These are phyloP conservation scores for Novumbra hubbsi DNA, from an alignment of 2,797 vertebrate species.

Conservation along the genomic window DNA sequence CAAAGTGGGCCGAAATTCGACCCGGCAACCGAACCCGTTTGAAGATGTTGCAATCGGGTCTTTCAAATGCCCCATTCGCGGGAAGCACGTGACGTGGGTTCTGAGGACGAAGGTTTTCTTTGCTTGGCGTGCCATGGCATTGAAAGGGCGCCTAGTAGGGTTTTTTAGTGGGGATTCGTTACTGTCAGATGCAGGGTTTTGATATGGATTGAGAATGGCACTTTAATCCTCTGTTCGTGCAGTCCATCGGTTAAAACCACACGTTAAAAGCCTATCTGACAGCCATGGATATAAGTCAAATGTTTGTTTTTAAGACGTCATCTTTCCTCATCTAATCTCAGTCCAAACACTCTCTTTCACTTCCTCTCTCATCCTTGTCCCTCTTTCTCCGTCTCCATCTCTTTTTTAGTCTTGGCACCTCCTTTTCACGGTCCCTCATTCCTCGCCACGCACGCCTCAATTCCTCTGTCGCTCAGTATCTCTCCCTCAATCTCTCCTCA, in stretches of 20 bases:
- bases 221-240: neutral
- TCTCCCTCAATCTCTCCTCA: no score
- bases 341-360: neutral
- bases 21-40: conserved; percentile 9
- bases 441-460: no score
- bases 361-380: neutral
- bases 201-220: neutral
- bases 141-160: neutral
- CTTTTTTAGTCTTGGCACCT: no score
- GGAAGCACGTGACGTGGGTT: conserved; percentile 18
- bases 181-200: neutral
- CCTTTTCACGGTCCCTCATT: no score
- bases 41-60: conserved; percentile 36
- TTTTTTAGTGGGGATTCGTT: no score
- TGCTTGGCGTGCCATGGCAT: neutral
- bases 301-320: no score
- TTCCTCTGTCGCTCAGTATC: no score
- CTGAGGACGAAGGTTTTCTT: neutral
- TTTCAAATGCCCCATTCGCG: conserved; percentile 21
- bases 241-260: neutral
- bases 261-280: neutral
- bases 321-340: conserved; percentile 9
- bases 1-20: conserved; percentile 24
- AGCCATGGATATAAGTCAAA: neutral
- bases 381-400: conserved; percentile 23